A percentile compares a stretch with the other conserved stretches of the same genome.
phyloP scores from a whole-genome alignment of 1,140 invertebrate species.

The Vanessa tameamea region DNA sequence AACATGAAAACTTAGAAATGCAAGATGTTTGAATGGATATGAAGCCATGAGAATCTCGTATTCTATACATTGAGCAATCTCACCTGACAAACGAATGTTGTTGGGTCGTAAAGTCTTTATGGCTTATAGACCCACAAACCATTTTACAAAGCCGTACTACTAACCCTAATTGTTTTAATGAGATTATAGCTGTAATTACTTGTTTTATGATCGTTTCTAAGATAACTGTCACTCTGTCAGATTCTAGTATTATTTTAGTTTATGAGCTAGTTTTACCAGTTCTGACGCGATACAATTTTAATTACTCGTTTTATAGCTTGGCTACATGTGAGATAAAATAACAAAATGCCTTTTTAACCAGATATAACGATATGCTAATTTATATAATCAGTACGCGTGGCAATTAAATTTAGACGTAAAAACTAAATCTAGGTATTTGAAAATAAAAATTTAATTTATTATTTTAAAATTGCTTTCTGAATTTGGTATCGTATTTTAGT shows the following conservation, averaged over 20 bases:
- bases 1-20: too few relatives aligned
- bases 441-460: too few relatives aligned
- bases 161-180: constrained; percentile 76
- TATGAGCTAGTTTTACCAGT: constrained; percentile 33
- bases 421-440: not conserved
- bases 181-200: constrained; percentile 65
- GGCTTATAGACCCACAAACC: constrained; percentile 49
- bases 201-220: constrained; percentile 55
- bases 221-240: constrained; percentile 36
- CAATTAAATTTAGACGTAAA: not conserved
- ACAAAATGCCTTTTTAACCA: not conserved
- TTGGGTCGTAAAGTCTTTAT: constrained; percentile 58
- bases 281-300: constrained; percentile 29
- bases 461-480: not conserved
- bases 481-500: not conserved
- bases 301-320: constrained; percentile 18
- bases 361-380: constrained; percentile 4
- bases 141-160: constrained; percentile 61
- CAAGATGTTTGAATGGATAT: too few relatives aligned
- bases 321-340: not conserved
- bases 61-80: too few relatives aligned
- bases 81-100: too few relatives aligned
- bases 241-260: constrained; percentile 32
- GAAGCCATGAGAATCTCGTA: too few relatives aligned
- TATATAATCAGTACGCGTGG: not conserved